Evolutionary conservation across 2,888 invertebrate species (phyloP), one percentile per base, ranked within the genome.

Genomic region (Drosophila cognata): DNA sequence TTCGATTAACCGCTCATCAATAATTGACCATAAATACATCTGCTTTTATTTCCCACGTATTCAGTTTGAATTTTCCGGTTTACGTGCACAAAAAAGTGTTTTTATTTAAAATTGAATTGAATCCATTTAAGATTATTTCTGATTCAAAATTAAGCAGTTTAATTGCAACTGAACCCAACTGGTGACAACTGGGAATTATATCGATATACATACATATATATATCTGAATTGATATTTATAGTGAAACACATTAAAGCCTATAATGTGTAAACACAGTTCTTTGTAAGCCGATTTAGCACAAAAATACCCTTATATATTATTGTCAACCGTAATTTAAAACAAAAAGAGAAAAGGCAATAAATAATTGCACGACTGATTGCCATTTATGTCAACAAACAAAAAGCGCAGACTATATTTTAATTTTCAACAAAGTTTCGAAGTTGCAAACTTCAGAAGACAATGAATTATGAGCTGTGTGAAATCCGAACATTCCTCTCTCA

Each of bases 381-480:
- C 29, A 8, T 29, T 38, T 56, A 13, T 56, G n/a, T 16, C 50
- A 50, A 50, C 1, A 13, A 29, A 38, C 18, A 13, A 29, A 55
- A 46, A 4, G 46, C 16, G 46, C 25, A 16, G 38, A 38, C 6
- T 28, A 7, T 8, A 29, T 38, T 56, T n/a, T 38, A 29, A 56
- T 56, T 46, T 56, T 4, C 13, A 4, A n/a, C 8, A 56, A 56
- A 38, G n/a, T n/a, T 56, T 29, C 4, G n/a, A 38, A 56, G 56
- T 56, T 38, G 13, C 2, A 16, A 38, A 56, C 38, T 56, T 28
- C 16, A 28, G 38, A n/a, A 13, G 28, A 55, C 28, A 55, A n/a
- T 28, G 28, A 55, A 28, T 38, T 55, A 55, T n/a, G n/a, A 56
- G 38, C 25, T 29, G 25, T 38, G 38, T 38, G 11, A 38, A n/a